Evolutionary conservation across 2,888 invertebrate species (phyloP), one percentile per base, ranked within the genome.

Genomic region (Tenthredo scrophulariae): DNA sequence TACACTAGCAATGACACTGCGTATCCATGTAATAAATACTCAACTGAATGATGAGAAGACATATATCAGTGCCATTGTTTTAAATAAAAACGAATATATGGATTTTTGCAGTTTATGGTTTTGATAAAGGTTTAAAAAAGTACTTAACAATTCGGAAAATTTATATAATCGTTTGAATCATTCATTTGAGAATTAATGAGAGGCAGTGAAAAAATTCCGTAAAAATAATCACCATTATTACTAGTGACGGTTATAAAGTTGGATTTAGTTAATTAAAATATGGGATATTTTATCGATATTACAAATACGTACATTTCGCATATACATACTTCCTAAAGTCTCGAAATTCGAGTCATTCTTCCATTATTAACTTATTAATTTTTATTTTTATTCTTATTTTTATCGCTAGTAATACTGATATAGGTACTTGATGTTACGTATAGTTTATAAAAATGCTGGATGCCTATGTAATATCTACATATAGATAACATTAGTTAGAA

Each of bases 321-420:
- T 37, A 58, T 37, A 37, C 33, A 33, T 33, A 33, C 33, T 13
- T 62, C 58, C n/a, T 10, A 18, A 62, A 22, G 22, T 13, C 50
- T 62, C 22, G 40, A 72, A 86, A 87, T 50, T 65, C 67, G 83
- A 86, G 33, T 40, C 65, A 84, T 43, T 40, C 37, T 74, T 70
- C 15, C 7, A 83, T 29, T 85, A 54, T 84, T 84, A 84, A 84
- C 80, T 58, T n/a, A 50, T 4, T 4, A 5, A n/a, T n/a, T n/a
- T 13, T 43, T 54, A 37, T 37, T 75, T 77, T 2, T 4, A 2
- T 13, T 43, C 40, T 75, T 84, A 0, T 29, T 46, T 84, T 86
- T 87, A 88, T 85, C 58, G 84, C 50, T 86, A 87, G 85, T 90
- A 90, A 90, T 90, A 90, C 90, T 90, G 90, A 86, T 88, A 87